Base-by-base conservation (phyloP, 2,888 invertebrate genomes). In the Flabesymbios commensalis region DNA sequence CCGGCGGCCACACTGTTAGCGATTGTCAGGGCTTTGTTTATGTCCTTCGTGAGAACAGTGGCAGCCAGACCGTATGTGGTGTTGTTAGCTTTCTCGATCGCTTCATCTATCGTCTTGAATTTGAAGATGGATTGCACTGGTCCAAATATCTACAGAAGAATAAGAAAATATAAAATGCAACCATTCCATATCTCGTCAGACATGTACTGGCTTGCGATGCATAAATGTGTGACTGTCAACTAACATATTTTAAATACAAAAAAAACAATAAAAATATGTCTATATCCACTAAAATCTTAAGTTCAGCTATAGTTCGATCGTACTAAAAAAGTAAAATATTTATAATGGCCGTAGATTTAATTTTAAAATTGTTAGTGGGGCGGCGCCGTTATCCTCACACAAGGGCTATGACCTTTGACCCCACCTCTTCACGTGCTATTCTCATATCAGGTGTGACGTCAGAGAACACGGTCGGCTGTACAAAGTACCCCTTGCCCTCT, bases 41-140 rank as follows among this genome's bases (percentile, higher is more conserved):
- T 83, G 81, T 99, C 93, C 76, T 90, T 91, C 1, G 96, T 94
- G 80, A 94, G 91, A 57, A 99, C 88, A 22, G 92, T 94, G 4
- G 97, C 93, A 0, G 96, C 98, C 54, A 99, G 86, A 1, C 98
- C 98, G 81, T 97, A 99, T 57, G 90, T 88, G 0, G 92, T 89
- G 73, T 88, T 87, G 84, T 98, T 97, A 56, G 96, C 94, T 57
- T 96, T 87, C 69, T 90, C 88, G 52, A 96, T 88, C 24, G 94
- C 88, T 59, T 85, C 84, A 49, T 84, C 81, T 65, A 80, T 71
- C 29, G 77, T 78, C 59, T 77, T 78, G 73, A 85, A 85, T 67
- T 82, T 82, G 70, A 84, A 73, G 36, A 85, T 78, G 59, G 78
- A 80, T 84, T 84, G 83, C 17, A 85, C 85, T 55, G 85, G 85